A percentile compares a stretch with the other conserved stretches of the same genome.
Evolutionary conservation across 37 sponge, comb jelly and placozoan genomes (phyloP).

Genomic region (Diacarnus erythraeanus): DNA sequence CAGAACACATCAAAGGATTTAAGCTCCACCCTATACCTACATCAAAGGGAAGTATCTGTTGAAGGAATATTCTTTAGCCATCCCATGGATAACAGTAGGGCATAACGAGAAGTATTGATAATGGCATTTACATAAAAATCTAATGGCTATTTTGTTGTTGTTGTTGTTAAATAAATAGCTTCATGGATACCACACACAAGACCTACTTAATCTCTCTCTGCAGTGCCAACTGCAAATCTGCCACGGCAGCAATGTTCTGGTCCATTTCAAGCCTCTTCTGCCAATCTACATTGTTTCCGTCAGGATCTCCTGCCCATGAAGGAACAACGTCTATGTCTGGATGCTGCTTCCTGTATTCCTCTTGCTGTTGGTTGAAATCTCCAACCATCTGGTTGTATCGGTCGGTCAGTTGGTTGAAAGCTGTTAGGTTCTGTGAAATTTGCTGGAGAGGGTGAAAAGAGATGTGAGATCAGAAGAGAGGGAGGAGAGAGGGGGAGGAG

Average conservation of each 20-base stretch:
- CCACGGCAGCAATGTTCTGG: slow-evolving; percentile 35
- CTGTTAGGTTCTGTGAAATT: not conserved
- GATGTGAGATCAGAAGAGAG: too few species aligned
- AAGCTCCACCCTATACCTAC: too few species aligned
- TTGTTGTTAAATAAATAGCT: too few species aligned
- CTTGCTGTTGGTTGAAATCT: slow-evolving; percentile 21
- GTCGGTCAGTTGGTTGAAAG: slow-evolving; percentile 9
- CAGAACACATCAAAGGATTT: too few species aligned
- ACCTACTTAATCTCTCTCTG: slow-evolving; percentile 32
- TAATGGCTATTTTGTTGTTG: too few species aligned
- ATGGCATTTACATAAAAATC: too few species aligned
- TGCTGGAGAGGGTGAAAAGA: too few species aligned
- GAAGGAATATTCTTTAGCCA: too few species aligned
- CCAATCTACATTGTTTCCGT: slow-evolving; percentile 25
- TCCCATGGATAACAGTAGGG: too few species aligned
- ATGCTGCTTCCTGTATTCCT: slow-evolving; percentile 19
- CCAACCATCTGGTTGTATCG: slow-evolving; percentile 13
- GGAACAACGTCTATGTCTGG: not conserved
- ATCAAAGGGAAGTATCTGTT: too few species aligned
- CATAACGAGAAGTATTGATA: too few species aligned
- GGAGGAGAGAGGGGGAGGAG: not conserved
- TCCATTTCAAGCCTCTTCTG: slow-evolving; percentile 48
- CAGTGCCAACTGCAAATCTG: slow-evolving; percentile 41
- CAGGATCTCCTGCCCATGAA: not conserved
- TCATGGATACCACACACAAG: too few species aligned